Percentiles rank a stretch among this genome's conserved stretches.
phyloP scores from a whole-genome alignment of 92 coral and sea anemone species.

The Actinostola sp. region DNA sequence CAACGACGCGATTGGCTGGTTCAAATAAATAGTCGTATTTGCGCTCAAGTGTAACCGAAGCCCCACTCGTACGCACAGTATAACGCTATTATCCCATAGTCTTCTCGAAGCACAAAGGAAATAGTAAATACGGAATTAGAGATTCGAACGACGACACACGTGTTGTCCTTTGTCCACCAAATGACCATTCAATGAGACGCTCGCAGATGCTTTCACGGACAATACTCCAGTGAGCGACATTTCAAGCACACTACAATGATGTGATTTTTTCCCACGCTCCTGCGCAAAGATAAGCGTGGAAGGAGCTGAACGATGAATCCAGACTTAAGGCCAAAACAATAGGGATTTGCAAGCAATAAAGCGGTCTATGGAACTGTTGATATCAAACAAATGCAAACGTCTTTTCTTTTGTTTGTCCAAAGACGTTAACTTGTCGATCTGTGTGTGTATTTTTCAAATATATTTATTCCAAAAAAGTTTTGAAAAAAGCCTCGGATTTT shows the following conservation, averaged over 20 bases:
- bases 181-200: conserved; percentile 44
- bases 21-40: conserved; percentile 12
- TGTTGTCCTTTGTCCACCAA: conserved; percentile 63
- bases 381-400: too few species aligned
- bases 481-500: too few species aligned
- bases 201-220: conserved; percentile 31
- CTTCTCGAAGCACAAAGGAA: conserved; percentile 25
- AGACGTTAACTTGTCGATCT: too few species aligned
- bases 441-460: too few species aligned
- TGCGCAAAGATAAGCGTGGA: background rate
- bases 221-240: conserved; percentile 9
- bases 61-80: background rate
- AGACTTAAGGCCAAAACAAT: background rate
- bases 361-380: background rate
- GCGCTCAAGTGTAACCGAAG: conserved; percentile 6
- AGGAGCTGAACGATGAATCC: background rate
- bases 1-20: conserved; percentile 70
- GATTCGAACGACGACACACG: conserved; percentile 52
- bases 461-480: too few species aligned
- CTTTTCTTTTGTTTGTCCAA: too few species aligned
- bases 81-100: conserved; percentile 1
- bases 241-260: conserved; percentile 29
- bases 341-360: background rate
- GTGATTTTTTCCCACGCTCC: conserved; percentile 67
- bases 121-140: conserved; percentile 58